Evolutionary conservation across 1,140 invertebrate genomes (phyloP), one percentile per base, ranked within the genome.

Genomic region (Zaprionus kolodkinae): DNA sequence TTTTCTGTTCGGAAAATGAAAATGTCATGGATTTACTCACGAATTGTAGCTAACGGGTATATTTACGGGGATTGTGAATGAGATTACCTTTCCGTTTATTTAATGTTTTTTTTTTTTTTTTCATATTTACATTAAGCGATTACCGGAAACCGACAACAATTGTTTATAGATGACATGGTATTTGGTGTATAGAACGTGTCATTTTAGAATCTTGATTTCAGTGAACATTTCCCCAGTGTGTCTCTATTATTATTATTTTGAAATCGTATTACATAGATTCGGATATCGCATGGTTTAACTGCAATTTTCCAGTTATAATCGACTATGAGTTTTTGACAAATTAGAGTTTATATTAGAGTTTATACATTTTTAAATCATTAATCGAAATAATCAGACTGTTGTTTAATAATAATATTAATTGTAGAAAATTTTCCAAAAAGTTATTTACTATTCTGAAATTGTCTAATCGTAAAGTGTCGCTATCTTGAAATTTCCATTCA

Each of bases 111-210:
- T 45, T 9, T 3, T 7, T 3, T 45, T 15, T 30, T 17, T 45
- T 45, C 6, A 7, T 7, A 9, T 45, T 15, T 30, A 13, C 7
- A 33, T 55, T 30, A 13, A 55, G 4, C 21, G 21, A 9, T n/a
- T 30, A 7, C 21, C 27, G 27, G 52, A 55, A 55, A 55, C 52
- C 13, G 52, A 55, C 45, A 50, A 50, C 17, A 50, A 50, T 50
- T 50, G 45, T 17, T 17, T 48, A 48, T 48, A 48, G 45, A 50
- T 50, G 45, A 17, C 45, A 50, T 50, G 21, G 5, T 17, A 50
- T 21, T 50, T 50, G 17, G 17, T 17, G 45, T 15, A 17, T 21
- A 2, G 45, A 50, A 50, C 45, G 21, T 50, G 45, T 50, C 45
- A 50, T 50, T 50, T 50, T 25, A 50, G 10, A 21, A 50, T 50